Base-by-base conservation (phyloP, 2,797 vertebrate species). In the Myotis myotis region DNA sequence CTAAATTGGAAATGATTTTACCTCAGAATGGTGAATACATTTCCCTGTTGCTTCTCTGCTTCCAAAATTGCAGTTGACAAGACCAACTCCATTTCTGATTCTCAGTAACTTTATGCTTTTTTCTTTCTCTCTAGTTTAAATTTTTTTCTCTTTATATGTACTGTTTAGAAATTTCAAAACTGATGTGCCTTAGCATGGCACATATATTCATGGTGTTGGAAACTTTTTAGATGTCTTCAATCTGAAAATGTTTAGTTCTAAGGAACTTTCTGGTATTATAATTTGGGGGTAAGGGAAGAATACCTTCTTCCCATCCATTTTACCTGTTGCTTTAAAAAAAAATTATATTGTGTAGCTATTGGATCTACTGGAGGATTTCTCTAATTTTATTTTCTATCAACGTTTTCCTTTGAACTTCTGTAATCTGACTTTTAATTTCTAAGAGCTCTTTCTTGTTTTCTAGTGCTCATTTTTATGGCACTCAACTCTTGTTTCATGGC, bases 151-250 rank as follows among this genome's bases (percentile, higher is more conserved):
- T 81, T 82, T 89, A 16, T 36, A 30, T 76, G 13, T 82, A 55
- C 28, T 78, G 16, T 90, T 91, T 70, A 91, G 49, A 87, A 91
- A 44, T 83, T 82, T 82, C 15, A 81, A 51, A 88, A 62, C 7
- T 7, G 3, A 5, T 23, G 15, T 49, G 2, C 62, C 55, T 85
- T 64, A n/a, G 20, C 11, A 33, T 49, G 64, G 5, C 5, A 23
- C 13, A 36, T 36, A n/a, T 68, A 81, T 57, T 62, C 82, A 70
- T 53, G 55, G 64, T 68, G 12, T 19, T 51, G 30, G 44, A 20
- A 62, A 36, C 20, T 49, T 72, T 89, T 90, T 60, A 88, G 71
- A 84, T 89, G 9, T 68, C 66, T 79, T 92, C 16, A 49, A 23
- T 64, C 53, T 85, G 36, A 80, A 96, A 87, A 71, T 2, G 15